These are phyloP conservation scores for Sthenelais limicola DNA, from an alignment of 2,888 invertebrate genomes.

Conservation along the genomic window DNA sequence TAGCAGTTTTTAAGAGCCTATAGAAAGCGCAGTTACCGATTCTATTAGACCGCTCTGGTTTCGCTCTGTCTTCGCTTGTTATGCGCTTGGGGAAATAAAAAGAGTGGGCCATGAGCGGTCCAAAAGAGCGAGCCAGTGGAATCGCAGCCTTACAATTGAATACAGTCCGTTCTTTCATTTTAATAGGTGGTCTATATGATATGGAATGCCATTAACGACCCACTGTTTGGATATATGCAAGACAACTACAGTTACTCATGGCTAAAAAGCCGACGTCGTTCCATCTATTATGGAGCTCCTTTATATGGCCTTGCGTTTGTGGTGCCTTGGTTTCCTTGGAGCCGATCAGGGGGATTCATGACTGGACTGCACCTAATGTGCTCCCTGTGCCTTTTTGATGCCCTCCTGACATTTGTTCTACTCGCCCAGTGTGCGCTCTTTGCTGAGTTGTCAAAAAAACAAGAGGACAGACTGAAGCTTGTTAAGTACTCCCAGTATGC, in stretches of 20 bases:
- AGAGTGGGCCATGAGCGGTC: no score
- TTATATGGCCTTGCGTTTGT: constrained; percentile 70
- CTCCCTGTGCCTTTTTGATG: constrained; percentile 72
- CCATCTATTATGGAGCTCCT: constrained; percentile 71
- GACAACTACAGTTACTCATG: constrained; percentile 62
- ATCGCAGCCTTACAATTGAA: no score
- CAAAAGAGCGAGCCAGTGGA: no score
- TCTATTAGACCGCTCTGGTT: no score
- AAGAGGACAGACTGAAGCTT: constrained; percentile 65
- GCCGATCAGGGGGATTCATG: constrained; percentile 58
- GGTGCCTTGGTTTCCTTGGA: constrained; percentile 72
- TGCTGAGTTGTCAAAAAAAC: constrained; percentile 68
- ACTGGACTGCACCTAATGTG: constrained; percentile 72
- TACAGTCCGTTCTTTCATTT: no score
- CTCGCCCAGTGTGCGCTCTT: constrained; percentile 71
- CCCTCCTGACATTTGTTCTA: constrained; percentile 71
- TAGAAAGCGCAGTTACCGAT: no score
- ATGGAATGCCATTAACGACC: constrained; percentile 74
- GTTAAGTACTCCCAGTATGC: constrained; percentile 66
- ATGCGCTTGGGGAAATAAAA: no score
- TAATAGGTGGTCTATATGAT: constrained; percentile 69
- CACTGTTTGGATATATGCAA: constrained; percentile 72
- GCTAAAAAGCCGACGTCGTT: constrained; percentile 68
- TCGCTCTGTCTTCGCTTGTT: no score
- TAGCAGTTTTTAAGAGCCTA: no score